Evolutionary conservation across 2,797 vertebrate species (phyloP), one percentile per base, ranked within the genome.

Genomic region (Trematomus bernacchii): DNA sequence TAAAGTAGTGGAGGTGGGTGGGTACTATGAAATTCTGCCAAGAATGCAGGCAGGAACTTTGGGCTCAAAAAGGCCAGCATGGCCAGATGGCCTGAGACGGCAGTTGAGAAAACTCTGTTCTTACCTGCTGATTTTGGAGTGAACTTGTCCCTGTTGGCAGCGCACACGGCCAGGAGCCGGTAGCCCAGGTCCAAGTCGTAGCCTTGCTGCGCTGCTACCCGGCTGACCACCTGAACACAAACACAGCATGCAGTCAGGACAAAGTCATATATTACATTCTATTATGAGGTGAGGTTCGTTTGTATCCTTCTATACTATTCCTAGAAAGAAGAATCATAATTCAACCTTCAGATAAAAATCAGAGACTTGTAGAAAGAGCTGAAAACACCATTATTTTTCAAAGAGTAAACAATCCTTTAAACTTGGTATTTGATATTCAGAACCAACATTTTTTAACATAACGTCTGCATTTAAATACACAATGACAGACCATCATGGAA

Each of bases 51-150:
- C 69, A 79, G 73, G 65, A 87, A 87, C 84, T 90, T 86, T 79
- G 61, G 66, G 81, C 57, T 59, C 40, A 42, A 55, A 33, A 47
- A 13, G 85, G 66, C 78, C 86, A 79, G 79, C 86, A 76, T 73
- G 81, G 71, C 88, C 90, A 93, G 91, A 93, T 92, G 91, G 90
- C 71, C 73, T n/a, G 82, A 87, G 86, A 82, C 11, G 75, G 64
- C 60, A 21, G 77, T 73, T 75, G 82, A 88, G 85, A 90, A 90
- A 86, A 87, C 77, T 81, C 76, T 52, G 82, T 90, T 93, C 96
- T 95, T 96, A 99, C 98, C 98, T 88, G 98, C 98, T 91, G 98
- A 99, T 96, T 99, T 99, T 79, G 98, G 98, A 91, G 98, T 99
- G 96, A 99, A 99, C 94, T 99, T 99, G 96, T 99, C 98, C 77